phyloP scores from a whole-genome alignment of 2,888 invertebrate genomes.

The Ophion costatus region DNA sequence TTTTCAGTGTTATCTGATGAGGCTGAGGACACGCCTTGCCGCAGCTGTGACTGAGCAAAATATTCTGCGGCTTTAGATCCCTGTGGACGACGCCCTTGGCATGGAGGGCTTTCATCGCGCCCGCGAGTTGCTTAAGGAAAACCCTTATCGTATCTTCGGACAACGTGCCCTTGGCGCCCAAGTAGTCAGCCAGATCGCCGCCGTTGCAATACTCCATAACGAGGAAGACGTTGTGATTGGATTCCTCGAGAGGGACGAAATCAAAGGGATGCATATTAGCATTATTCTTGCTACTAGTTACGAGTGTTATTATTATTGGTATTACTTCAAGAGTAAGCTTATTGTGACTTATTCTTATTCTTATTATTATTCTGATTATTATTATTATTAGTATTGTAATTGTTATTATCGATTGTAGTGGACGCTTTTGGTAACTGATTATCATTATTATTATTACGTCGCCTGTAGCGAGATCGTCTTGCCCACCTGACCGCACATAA shows the following conservation, averaged over 20 bases:
- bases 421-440: too few species aligned
- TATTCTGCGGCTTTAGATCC: conserved; percentile 99
- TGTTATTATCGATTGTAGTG: too few species aligned
- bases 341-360: too few species aligned
- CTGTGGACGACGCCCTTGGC: conserved; percentile 99
- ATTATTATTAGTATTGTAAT: too few species aligned
- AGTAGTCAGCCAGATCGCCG: conserved; percentile 99
- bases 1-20: conserved; percentile 96
- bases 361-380: too few species aligned
- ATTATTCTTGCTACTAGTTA: too few species aligned
- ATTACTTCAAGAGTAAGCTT: too few species aligned
- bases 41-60: conserved; percentile 94
- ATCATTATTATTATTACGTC: too few species aligned
- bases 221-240: conserved; percentile 96
- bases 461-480: too few species aligned
- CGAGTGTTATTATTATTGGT: too few species aligned
- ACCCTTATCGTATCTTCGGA: conserved; percentile 98
- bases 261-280: not conserved
- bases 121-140: conserved; percentile 97
- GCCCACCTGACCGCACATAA: too few species aligned
- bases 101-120: conserved; percentile 98
- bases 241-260: conserved; percentile 87
- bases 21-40: conserved; percentile 89
- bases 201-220: conserved; percentile 99
- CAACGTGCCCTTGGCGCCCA: conserved; percentile 95